A percentile compares a stretch with the other conserved stretches of the same genome.
Conservation (phyloP, 2,888 invertebrate genomes). For the Philereme transversata region DNA sequence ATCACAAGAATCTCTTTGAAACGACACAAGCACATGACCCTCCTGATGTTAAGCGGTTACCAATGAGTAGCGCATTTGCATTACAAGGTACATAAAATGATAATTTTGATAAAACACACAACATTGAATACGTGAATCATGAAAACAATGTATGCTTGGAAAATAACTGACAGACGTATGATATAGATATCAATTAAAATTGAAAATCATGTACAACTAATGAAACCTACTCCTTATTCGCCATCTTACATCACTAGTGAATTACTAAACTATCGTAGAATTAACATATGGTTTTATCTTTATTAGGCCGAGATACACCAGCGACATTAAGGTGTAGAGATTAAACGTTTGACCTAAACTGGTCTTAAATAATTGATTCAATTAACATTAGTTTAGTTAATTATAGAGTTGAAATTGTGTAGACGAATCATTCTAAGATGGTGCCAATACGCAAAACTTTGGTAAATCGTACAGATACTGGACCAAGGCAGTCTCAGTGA, state of each 20-base stretch:
- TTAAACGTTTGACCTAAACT: constrained; percentile 21
- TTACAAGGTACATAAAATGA: too few relatives aligned
- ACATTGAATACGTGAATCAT: too few relatives aligned
- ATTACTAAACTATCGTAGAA: constrained; percentile 2
- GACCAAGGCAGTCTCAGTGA: too few relatives aligned
- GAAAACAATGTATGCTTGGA: too few relatives aligned
- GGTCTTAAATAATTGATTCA: constrained; percentile 11
- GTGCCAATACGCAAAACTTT: not conserved
- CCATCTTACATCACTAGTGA: constrained; percentile 1
- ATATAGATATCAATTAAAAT: too few relatives aligned
- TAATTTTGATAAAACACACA: too few relatives aligned
- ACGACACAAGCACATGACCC: too few relatives aligned
- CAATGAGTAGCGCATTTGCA: too few relatives aligned
- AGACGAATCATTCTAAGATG: not conserved
- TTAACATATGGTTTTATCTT: constrained; percentile 7
- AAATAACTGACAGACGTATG: too few relatives aligned
- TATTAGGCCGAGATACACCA: constrained; percentile 11
- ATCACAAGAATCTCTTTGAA: too few relatives aligned
- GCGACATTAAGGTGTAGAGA: constrained; percentile 13
- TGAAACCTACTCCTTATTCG: not conserved
- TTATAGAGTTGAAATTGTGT: not conserved
- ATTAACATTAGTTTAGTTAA: constrained; percentile 15
- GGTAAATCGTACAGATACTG: too few relatives aligned
- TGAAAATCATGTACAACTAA: not conserved
- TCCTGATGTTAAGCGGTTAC: too few relatives aligned